phyloP scores from a whole-genome alignment of 2,113 vertebrate species.

The Chionomys nivalis region DNA sequence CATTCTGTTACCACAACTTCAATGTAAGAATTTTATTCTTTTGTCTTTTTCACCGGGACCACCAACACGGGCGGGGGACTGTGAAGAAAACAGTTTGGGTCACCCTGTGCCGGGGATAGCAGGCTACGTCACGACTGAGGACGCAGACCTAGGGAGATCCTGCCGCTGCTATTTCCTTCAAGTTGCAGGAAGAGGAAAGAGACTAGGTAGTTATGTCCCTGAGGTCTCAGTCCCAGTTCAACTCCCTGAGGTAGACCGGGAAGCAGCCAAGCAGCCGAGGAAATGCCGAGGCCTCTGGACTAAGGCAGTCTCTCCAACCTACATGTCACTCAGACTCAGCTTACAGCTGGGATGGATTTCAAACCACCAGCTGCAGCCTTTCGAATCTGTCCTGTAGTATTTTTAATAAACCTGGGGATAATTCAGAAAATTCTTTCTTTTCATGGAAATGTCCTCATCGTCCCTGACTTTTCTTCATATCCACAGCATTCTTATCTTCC shows the following conservation, averaged over 20 bases:
- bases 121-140: background rate
- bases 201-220: background rate
- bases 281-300: too few species aligned
- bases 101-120: background rate
- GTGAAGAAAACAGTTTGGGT: background rate
- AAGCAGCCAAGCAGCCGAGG: fast-evolving
- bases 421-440: background rate
- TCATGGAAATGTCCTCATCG: background rate
- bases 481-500: background rate
- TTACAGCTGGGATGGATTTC: background rate
- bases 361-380: background rate
- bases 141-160: background rate
- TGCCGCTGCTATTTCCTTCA: too few species aligned
- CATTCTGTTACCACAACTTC: background rate
- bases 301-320: background rate
- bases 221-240: background rate
- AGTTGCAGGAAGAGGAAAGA: background rate
- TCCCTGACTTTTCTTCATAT: background rate
- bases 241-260: background rate
- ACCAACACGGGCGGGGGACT: background rate
- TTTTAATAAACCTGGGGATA: background rate
- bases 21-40: background rate
- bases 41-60: background rate
- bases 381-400: too few species aligned
- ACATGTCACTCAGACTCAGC: background rate